phyloP scores from a whole-genome alignment of 2,113 vertebrate species.

The Callopanchax toddi region DNA sequence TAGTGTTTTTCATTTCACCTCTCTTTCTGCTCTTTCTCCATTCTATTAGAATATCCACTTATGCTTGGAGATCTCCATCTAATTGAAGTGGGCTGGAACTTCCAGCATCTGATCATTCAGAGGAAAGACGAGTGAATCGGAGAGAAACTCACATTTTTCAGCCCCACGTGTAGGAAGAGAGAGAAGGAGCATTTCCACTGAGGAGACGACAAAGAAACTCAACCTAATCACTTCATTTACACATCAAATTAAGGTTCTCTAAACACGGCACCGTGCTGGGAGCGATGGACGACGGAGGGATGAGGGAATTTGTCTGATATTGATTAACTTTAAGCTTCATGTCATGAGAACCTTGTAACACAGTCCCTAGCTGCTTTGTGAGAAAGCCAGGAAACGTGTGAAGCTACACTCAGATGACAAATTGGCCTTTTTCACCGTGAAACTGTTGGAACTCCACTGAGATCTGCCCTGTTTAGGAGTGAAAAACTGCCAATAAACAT shows the following conservation, averaged over 20 bases:
- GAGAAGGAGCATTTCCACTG: no score
- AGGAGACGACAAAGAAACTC: conserved; percentile 24
- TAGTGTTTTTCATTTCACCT: no score
- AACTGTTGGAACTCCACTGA: neutral
- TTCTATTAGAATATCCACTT: no score
- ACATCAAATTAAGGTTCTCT: conserved; percentile 50
- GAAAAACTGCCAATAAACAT: no score
- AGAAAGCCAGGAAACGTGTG: neutral
- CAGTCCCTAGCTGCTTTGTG: neutral
- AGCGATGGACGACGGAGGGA: conserved; percentile 18
- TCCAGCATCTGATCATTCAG: no score
- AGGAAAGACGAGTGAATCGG: no score
- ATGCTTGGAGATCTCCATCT: no score
- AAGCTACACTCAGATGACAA: neutral
- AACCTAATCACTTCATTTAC: conserved; percentile 40
- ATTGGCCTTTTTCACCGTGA: neutral
- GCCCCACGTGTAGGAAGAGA: no score
- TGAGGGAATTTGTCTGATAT: conserved; percentile 28
- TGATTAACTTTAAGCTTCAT: conserved; percentile 28
- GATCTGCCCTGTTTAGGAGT: no score
- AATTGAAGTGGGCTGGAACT: no score
- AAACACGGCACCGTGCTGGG: conserved; percentile 23
- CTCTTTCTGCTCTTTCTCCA: no score
- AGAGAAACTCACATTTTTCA: no score
- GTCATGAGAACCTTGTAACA: neutral